phyloP scores from a whole-genome alignment of 2,888 invertebrate genomes.

The Keiferia lycopersicella region DNA sequence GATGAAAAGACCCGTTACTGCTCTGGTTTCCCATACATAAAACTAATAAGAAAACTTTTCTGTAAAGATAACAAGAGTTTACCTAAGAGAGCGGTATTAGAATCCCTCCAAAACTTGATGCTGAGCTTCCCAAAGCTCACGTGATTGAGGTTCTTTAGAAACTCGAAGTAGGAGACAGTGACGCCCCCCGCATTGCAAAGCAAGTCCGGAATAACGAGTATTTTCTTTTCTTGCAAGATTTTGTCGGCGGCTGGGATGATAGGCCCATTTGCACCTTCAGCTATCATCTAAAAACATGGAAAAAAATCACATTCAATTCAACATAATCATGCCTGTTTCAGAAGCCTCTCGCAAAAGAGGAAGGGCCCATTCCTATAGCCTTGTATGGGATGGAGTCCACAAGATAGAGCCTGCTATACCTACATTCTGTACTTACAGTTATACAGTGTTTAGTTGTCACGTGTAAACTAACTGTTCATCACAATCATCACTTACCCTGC shows the following conservation, averaged over 20 bases:
- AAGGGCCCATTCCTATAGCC: too few species aligned
- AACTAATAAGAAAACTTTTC: too few species aligned
- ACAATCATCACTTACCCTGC: too few species aligned
- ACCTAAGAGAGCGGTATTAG: constrained; percentile 90
- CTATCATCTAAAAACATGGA: constrained; percentile 84
- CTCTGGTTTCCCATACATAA: too few species aligned
- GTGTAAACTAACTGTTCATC: too few species aligned
- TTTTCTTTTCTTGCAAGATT: constrained; percentile 86
- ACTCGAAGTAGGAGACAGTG: constrained; percentile 95
- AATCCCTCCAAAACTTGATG: constrained; percentile 94
- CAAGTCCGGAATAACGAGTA: constrained; percentile 91
- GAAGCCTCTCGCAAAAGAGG: too few species aligned
- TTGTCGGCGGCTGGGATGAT: constrained; percentile 92
- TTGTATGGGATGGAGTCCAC: too few species aligned
- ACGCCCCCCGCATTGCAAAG: constrained; percentile 91
- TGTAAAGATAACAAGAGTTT: constrained; percentile 33
- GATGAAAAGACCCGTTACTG: too few species aligned
- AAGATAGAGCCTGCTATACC: too few species aligned
- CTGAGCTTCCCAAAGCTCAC: constrained; percentile 92
- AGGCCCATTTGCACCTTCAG: constrained; percentile 96
- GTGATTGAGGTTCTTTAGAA: constrained; percentile 94
- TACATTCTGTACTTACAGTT: too few species aligned
- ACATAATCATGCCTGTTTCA: not conserved
- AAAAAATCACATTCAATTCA: not conserved
- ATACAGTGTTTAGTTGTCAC: too few species aligned